Base-by-base conservation (phyloP, 2,888 invertebrate genomes). In the Entomobrya multifasciata region DNA sequence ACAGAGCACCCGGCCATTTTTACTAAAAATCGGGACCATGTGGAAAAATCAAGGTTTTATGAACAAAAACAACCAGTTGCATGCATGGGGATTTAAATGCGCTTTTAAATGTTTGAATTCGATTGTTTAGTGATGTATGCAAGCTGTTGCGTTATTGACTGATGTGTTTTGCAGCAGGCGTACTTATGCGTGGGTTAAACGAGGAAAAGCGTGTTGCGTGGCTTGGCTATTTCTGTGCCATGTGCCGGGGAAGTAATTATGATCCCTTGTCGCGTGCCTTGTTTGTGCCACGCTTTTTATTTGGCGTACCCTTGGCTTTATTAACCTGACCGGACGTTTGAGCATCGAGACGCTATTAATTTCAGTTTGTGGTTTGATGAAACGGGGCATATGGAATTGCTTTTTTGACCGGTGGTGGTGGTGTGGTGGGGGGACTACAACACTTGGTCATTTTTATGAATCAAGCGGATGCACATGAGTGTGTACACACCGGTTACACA, bases 91-190 rank as follows among this genome's bases (percentile, higher is more conserved):
- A 30, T 55, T 76, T 47, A 27, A 17, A 17, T 52, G 52, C 36
- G 17, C 55, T 52, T 52, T n/a, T 52, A 74, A 74, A 52, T 27
- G 47, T 84, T 81, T 60, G 60, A 81, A 72, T 57, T 60, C 77
- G 27, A 85, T 85, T 85, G 85, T 72, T 85, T 79, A 70, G 60
- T 86, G 79, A 86, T 86, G 67, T 55, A 30, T 86, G 86, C 86
- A 86, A 86, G 86, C 86, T 86, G 86, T 86, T 86, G 86, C 86
- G 27, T 25, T 70, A 36, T 36, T 36, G 36, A 36, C 8, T 36
- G 36, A n/a, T 25, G 25, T 78, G n/a, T n/a, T n/a, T n/a, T n/a
- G 15, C 30, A 13, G 47, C 49, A 41, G 57, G 15, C 67, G 22
- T 22, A 11, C 20, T 20, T 22, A 0, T 44, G 10, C 20, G 1